A percentile compares a stretch with the other conserved stretches of the same genome.
Conservation (phyloP, 2,888 invertebrate genomes). For the Capitulum mitella region DNA sequence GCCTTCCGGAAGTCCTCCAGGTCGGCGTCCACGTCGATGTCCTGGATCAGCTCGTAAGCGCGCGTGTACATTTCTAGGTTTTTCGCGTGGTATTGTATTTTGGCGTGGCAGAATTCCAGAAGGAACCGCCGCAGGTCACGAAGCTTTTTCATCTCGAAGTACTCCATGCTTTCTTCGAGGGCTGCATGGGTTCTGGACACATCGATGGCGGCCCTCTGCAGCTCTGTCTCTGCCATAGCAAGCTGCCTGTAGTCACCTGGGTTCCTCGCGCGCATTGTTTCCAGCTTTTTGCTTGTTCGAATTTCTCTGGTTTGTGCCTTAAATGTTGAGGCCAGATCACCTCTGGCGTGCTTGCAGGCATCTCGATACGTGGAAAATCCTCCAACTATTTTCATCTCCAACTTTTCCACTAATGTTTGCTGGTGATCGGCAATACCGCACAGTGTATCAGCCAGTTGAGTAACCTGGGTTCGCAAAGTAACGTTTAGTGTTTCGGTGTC, state of each 20-base stretch:
- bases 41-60: not conserved
- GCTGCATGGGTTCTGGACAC: not conserved
- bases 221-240: not conserved
- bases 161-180: conserved; percentile 14
- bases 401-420: not conserved
- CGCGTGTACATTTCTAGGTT: not conserved
- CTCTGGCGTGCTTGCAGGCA: not conserved
- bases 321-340: not conserved
- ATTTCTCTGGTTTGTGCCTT: not conserved
- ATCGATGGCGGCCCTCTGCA: conserved; percentile 1
- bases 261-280: not conserved
- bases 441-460: not conserved
- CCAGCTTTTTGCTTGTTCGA: not conserved
- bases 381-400: conserved; percentile 2
- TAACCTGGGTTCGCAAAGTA: not conserved
- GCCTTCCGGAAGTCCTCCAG: conserved; percentile 10
- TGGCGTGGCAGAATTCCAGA: not conserved
- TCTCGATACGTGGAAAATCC: not conserved
- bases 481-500: not conserved
- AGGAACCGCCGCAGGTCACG: not conserved
- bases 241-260: not conserved
- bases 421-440: not conserved
- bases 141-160: conserved; percentile 13
- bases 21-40: not conserved
- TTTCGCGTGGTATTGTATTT: not conserved